phyloP scores from a whole-genome alignment of 2,888 invertebrate genomes.

The Ornithoptera priamus region DNA sequence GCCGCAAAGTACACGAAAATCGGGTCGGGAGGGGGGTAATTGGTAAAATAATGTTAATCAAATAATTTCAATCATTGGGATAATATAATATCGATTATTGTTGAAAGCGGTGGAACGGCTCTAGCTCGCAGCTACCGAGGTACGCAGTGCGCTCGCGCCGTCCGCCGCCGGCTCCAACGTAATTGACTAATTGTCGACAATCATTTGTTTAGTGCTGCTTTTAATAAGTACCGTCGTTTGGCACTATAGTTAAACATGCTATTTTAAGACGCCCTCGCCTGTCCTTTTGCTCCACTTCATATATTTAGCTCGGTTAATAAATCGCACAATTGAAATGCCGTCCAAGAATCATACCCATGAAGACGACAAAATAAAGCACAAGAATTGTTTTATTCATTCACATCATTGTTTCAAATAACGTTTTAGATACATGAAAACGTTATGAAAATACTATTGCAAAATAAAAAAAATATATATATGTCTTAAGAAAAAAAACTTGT shows the following conservation, averaged over 20 bases:
- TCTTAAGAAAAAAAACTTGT: no score
- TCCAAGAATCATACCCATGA: conserved; percentile 2
- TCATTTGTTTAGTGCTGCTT: conserved; percentile 63
- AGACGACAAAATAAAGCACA: background rate
- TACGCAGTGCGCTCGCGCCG: conserved; percentile 39
- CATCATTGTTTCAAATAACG: background rate
- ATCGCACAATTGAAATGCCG: conserved; percentile 21
- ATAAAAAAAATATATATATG: no score
- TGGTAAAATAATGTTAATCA: no score
- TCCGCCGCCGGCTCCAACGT: conserved; percentile 37
- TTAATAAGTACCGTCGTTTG: conserved; percentile 57
- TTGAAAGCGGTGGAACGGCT: conserved; percentile 32
- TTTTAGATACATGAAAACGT: background rate
- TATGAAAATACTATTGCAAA: background rate
- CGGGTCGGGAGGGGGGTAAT: no score
- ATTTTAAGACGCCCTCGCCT: conserved; percentile 57
- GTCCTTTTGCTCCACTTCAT: conserved; percentile 57
- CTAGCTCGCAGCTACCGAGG: conserved; percentile 40
- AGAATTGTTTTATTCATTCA: background rate
- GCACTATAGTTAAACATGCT: conserved; percentile 55
- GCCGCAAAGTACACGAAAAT: no score
- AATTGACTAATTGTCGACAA: conserved; percentile 61
- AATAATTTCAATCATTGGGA: background rate
- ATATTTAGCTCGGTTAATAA: conserved; percentile 37
- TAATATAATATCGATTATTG: conserved; percentile 37